phyloP scores from a whole-genome alignment of 2,113 vertebrate genomes.

The Beaufortia kweichowensis region DNA sequence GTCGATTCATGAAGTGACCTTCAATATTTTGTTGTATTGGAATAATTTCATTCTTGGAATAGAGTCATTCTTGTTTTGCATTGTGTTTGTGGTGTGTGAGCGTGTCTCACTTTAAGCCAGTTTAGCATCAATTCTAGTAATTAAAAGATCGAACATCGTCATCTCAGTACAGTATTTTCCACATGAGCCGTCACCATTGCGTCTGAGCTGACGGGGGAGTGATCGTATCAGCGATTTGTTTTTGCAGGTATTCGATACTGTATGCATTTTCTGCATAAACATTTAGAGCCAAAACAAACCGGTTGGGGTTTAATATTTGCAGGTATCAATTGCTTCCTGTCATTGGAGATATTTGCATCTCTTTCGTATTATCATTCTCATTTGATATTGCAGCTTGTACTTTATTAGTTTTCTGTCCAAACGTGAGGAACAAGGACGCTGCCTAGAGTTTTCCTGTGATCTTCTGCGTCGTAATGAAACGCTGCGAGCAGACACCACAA shows the following conservation, averaged over 20 bases:
- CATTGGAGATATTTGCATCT: background rate
- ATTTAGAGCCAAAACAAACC: background rate
- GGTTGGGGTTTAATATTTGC: background rate
- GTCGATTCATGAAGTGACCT: background rate
- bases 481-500: constrained; percentile 39
- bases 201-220: constrained; percentile 46
- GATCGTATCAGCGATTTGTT: constrained; percentile 33
- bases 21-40: background rate
- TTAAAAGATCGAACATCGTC: constrained; percentile 39
- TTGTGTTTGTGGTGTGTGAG: background rate
- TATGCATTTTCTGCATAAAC: background rate
- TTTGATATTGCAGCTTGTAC: background rate
- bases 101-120: background rate
- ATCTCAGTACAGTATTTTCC: constrained; percentile 49
- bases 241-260: background rate
- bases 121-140: constrained; percentile 56
- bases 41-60: too few relatives aligned
- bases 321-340: background rate
- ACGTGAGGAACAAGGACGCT: background rate
- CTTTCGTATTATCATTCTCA: background rate
- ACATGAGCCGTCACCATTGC: constrained; percentile 21
- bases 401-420: background rate
- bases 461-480: constrained; percentile 29
- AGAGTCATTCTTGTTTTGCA: background rate
- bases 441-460: background rate